These are phyloP conservation scores for Apodemia mormo DNA, from an alignment of 2,888 invertebrate genomes.

Conservation along the genomic window DNA sequence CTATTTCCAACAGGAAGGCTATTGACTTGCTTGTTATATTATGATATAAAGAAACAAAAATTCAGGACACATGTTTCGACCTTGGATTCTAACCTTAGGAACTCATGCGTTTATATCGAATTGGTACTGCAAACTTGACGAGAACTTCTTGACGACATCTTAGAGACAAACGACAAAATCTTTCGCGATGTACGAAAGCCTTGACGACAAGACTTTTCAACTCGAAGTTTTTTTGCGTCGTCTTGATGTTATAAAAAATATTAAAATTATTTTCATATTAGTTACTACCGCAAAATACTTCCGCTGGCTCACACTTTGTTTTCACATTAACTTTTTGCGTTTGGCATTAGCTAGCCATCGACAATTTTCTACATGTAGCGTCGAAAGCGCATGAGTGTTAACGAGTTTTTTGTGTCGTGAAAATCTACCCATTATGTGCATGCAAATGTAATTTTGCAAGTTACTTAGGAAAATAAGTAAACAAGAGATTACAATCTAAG, in stretches of 20 bases:
- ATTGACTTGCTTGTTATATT: no score
- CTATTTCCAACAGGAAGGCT: no score
- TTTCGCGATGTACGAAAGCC: no score
- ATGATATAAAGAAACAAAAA: no score
- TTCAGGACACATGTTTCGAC: no score
- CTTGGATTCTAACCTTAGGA: no score
- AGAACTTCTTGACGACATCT: no score
- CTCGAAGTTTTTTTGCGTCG: no score
- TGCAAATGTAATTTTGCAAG: neutral
- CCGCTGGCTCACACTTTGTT: neutral
- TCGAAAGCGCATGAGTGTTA: constrained; percentile 1
- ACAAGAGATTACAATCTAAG: neutral
- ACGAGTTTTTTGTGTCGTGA: neutral
- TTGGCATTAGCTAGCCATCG: neutral
- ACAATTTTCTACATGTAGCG: neutral
- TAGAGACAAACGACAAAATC: no score
- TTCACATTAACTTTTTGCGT: neutral
- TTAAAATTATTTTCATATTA: neutral
- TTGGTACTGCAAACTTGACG: no score
- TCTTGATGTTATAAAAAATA: neutral
- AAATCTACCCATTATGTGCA: constrained; percentile 5
- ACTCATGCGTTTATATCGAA: no score
- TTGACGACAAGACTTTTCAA: no score
- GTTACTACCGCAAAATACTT: neutral
- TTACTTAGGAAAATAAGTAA: neutral